A percentile compares a stretch with the other conserved stretches of the same genome.
phyloP scores from a whole-genome alignment of 1,140 invertebrate species.

The Papilio glaucus region DNA sequence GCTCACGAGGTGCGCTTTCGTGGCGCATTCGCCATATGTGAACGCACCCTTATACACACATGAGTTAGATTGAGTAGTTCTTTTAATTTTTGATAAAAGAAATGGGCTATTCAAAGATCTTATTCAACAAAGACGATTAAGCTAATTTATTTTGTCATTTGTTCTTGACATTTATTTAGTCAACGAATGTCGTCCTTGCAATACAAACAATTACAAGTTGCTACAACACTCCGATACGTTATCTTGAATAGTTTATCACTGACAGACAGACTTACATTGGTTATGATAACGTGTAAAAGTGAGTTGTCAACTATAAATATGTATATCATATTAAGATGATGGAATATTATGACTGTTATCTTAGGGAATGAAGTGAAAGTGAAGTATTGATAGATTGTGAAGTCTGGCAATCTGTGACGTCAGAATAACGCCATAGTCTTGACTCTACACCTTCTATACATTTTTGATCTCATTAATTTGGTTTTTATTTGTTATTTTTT shows the following conservation, averaged over 20 bases:
- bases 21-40: too few species aligned
- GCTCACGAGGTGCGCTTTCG: too few species aligned
- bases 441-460: too few species aligned
- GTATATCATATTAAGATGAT: background rate
- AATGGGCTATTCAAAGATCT: background rate
- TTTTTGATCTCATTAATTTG: too few species aligned
- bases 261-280: conserved; percentile 23
- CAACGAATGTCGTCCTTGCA: conserved; percentile 9
- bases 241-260: conserved; percentile 19
- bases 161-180: conserved; percentile 5
- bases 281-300: conserved; percentile 11
- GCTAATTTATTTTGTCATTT: background rate
- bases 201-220: conserved; percentile 1
- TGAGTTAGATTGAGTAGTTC: too few species aligned
- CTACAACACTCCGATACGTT: conserved; percentile 14
- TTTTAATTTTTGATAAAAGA: background rate
- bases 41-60: too few species aligned
- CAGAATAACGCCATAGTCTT: background rate
- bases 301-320: conserved; percentile 8
- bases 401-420: conserved; percentile 7
- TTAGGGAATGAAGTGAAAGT: conserved; percentile 12
- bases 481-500: too few species aligned
- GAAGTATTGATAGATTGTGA: background rate
- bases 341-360: conserved; percentile 1
- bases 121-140: background rate